Evolutionary conservation across 2,113 vertebrate genomes (phyloP).

Genomic region (Pandion haliaetus): DNA sequence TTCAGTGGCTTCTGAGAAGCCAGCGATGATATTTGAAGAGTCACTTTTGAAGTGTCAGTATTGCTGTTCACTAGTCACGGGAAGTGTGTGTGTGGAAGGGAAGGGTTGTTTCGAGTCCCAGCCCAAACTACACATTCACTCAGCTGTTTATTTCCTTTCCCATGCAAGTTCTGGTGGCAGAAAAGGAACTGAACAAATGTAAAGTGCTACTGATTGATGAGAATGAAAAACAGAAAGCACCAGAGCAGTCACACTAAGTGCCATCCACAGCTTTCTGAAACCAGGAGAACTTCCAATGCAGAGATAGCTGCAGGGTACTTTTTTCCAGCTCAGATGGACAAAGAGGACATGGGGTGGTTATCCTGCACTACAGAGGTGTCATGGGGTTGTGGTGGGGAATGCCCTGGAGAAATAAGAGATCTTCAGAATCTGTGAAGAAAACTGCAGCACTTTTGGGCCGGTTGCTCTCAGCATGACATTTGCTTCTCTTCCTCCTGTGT

Average conservation of each 20-base stretch:
- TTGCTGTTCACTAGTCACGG: neutral
- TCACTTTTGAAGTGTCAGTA: neutral
- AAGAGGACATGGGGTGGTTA: neutral
- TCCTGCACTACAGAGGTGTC: neutral
- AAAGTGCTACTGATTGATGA: slow-evolving; percentile 3
- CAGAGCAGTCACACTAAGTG: neutral
- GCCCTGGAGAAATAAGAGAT: neutral
- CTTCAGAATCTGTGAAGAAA: neutral
- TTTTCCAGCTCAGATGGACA: neutral
- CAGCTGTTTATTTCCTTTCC: slow-evolving; percentile 1
- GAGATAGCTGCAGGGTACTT: neutral
- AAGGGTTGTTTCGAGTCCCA: neutral
- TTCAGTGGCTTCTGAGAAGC: neutral
- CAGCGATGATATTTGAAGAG: neutral
- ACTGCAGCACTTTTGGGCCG: neutral
- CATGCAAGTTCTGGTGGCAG: neutral
- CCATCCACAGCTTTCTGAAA: neutral
- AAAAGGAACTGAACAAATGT: neutral
- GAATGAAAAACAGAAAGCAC: neutral
- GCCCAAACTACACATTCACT: neutral
- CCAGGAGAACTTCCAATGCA: neutral
- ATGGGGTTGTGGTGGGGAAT: neutral
- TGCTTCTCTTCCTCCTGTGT: neutral
- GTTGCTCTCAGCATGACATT: neutral
- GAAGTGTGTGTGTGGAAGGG: neutral